These are phyloP conservation scores for Amblyteles armatorius DNA, from an alignment of 2,888 invertebrate genomes.

Conservation along the genomic window DNA sequence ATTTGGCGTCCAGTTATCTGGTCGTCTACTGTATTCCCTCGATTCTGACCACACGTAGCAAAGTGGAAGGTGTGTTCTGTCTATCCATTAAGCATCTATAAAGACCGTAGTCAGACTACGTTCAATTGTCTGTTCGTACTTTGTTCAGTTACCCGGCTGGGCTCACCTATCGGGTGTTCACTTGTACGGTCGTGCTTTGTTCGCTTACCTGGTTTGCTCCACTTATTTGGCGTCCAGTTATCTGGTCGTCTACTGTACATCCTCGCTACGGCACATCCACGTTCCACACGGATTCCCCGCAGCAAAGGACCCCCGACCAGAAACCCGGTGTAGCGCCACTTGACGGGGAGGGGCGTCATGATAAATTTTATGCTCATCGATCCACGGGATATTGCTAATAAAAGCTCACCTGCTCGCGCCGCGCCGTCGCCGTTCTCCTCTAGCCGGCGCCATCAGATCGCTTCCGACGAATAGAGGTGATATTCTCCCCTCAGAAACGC, in stretches of 20 bases:
- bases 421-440: constrained; percentile 8
- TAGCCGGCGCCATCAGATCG: neutral
- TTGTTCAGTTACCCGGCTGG: no score
- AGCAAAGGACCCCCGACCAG: neutral
- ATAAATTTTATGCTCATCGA: constrained; percentile 76
- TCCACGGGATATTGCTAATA: constrained; percentile 74
- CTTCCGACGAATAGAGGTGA: constrained; percentile 23
- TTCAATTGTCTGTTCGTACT: no score
- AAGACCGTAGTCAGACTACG: no score
- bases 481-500: constrained; percentile 3
- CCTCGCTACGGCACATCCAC: neutral
- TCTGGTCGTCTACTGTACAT: neutral
- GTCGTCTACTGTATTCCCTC: neutral
- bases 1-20: no score
- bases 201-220: no score
- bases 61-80: no score
- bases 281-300: neutral
- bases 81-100: no score
- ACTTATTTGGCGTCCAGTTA: no score
- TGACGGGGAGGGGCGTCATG: constrained; percentile 69
- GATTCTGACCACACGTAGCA: no score
- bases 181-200: no score
- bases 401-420: constrained; percentile 68
- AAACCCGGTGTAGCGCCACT: constrained; percentile 22
- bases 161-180: no score